Conservation (phyloP, 2,113 vertebrate genomes). For the Microtus richardsoni region DNA sequence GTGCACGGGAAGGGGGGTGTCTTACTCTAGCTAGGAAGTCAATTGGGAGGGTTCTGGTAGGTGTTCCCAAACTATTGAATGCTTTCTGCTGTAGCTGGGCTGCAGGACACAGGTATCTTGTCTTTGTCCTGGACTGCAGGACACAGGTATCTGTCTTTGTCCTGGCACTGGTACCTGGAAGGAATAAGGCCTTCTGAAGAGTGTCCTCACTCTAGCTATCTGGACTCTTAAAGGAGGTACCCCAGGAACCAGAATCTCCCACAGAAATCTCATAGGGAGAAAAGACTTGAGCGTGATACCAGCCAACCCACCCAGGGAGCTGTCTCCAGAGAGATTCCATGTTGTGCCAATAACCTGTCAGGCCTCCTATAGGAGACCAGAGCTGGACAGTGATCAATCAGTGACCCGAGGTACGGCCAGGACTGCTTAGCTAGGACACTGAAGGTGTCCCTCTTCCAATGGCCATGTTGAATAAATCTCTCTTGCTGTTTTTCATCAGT, state of each 20-base stretch:
- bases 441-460: neutral
- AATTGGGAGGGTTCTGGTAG: neutral
- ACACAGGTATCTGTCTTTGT: neutral
- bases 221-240: neutral
- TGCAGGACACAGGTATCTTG: neutral
- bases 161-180: no score
- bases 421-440: no score
- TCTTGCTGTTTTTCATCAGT: neutral
- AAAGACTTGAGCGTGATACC: neutral
- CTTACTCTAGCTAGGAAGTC: neutral
- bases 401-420: neutral
- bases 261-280: neutral
- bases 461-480: neutral
- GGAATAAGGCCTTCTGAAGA: neutral
- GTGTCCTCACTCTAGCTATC: neutral
- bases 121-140: neutral
- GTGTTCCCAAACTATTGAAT: neutral
- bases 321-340: neutral
- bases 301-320: neutral
- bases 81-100: neutral
- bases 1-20: accelerated
- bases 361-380: neutral
- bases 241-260: neutral
- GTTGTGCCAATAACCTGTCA: no score
- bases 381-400: neutral